phyloP scores from a whole-genome alignment of 2,113 vertebrate genomes.

The Gopherus evgoodei region DNA sequence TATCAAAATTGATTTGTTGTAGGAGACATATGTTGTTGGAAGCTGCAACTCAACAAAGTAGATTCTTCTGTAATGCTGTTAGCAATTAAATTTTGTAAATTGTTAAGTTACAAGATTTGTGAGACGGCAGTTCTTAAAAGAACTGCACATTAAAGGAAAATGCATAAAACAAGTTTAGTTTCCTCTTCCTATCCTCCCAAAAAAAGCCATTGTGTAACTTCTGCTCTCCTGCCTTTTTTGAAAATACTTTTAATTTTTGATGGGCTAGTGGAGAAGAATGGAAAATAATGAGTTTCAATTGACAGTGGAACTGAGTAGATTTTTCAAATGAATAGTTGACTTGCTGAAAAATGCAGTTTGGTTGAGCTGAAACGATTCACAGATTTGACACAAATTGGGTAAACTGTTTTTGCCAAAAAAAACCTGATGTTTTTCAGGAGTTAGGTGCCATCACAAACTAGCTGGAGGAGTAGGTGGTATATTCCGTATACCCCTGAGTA shows the following conservation, averaged over 20 bases:
- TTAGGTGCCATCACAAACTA: neutral
- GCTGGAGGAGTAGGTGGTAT: neutral
- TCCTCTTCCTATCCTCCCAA: neutral
- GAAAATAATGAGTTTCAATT: neutral
- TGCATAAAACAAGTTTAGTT: neutral
- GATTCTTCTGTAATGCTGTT: constrained; percentile 66
- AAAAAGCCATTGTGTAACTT: neutral
- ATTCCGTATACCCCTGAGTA: no score
- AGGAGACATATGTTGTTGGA: constrained; percentile 66
- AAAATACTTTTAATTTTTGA: neutral
- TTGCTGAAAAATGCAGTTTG: neutral
- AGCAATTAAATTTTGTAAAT: constrained; percentile 70
- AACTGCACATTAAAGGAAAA: neutral
- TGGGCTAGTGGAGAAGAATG: neutral
- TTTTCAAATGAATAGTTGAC: neutral
- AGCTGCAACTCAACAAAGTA: constrained; percentile 62
- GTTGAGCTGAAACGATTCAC: neutral
- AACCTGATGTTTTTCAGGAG: neutral
- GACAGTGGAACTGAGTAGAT: neutral
- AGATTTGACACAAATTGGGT: neutral
- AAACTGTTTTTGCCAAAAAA: neutral
- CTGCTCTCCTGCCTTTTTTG: neutral
- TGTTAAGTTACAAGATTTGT: constrained; percentile 52
- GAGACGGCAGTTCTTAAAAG: constrained; percentile 15
- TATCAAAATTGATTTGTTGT: constrained; percentile 78